Percentiles rank a stretch among this genome's conserved stretches.
Evolutionary conservation across 2,113 vertebrate species (phyloP).

Genomic region (Merops nubicus): DNA sequence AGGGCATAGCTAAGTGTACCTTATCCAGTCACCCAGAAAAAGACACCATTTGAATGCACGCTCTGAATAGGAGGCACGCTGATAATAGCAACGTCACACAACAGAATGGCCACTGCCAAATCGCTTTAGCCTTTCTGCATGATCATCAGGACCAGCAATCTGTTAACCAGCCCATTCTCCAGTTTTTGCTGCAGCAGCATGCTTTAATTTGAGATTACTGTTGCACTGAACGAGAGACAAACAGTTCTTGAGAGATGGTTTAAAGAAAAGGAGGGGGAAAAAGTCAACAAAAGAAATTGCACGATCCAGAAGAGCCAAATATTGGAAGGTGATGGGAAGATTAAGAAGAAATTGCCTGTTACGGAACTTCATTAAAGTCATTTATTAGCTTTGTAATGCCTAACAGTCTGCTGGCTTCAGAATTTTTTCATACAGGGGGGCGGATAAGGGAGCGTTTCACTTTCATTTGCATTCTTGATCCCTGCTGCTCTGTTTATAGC

Average conservation of each 20-base stretch:
- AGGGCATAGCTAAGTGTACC: constrained; percentile 7
- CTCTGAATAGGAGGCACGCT: constrained; percentile 17
- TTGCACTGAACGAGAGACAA: constrained; percentile 3
- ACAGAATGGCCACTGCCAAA: constrained; percentile 44
- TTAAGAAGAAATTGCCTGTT: constrained; percentile 55
- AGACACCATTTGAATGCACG: constrained; percentile 38
- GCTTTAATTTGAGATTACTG: constrained; percentile 34
- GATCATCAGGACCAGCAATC: not conserved
- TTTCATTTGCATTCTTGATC: constrained; percentile 82
- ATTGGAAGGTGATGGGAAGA: constrained; percentile 39
- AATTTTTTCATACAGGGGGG: constrained; percentile 40
- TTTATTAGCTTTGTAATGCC: constrained; percentile 67
- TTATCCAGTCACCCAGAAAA: constrained; percentile 48
- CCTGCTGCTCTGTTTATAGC: constrained; percentile 86
- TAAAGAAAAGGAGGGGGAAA: not conserved
- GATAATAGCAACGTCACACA: not conserved
- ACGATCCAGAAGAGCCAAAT: not conserved
- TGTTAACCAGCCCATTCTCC: constrained; percentile 18
- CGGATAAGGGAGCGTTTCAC: constrained; percentile 64
- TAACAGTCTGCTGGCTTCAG: constrained; percentile 58
- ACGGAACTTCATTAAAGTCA: constrained; percentile 56
- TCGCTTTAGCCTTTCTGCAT: not conserved
- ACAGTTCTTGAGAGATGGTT: not conserved
- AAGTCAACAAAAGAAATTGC: not conserved
- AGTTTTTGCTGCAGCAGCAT: not conserved